These are phyloP conservation scores for Urocolius indicus DNA, from an alignment of 2,113 vertebrate species.

Conservation along the genomic window DNA sequence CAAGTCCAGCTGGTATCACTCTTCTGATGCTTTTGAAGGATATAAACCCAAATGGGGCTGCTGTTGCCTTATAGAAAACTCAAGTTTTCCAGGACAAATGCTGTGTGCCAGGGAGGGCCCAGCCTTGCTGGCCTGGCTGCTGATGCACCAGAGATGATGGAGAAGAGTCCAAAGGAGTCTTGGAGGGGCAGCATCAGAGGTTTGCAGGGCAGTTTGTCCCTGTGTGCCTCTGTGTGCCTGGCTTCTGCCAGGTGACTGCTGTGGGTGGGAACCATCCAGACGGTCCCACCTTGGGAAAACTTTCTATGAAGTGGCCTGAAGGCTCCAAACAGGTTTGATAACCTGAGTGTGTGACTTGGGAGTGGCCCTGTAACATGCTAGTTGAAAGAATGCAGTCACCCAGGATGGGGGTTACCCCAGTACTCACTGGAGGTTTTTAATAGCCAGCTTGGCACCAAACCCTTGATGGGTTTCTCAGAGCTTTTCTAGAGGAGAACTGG, in stretches of 20 bases:
- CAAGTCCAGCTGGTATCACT: neutral
- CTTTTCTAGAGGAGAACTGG: neutral
- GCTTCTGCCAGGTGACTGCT: neutral
- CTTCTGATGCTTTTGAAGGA: neutral
- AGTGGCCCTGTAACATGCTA: neutral
- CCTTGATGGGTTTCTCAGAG: accelerated
- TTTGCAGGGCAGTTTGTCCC: neutral
- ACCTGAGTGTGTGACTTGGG: neutral
- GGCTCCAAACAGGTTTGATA: constrained; percentile 2
- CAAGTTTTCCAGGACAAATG: neutral
- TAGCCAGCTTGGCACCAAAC: neutral
- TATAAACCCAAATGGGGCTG: neutral
- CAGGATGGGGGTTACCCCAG: accelerated
- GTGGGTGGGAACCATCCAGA: neutral
- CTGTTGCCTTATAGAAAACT: neutral
- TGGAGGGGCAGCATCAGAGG: neutral
- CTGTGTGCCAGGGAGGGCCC: neutral
- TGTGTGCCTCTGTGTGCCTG: accelerated
- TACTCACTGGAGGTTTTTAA: neutral
- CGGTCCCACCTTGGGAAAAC: neutral
- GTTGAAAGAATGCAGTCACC: neutral
- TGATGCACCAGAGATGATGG: neutral
- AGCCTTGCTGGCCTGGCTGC: neutral
- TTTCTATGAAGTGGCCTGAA: neutral
- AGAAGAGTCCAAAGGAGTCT: neutral